Evolutionary conservation across 2,113 vertebrate genomes (phyloP).

Genomic region (Prietella phreatophila): DNA sequence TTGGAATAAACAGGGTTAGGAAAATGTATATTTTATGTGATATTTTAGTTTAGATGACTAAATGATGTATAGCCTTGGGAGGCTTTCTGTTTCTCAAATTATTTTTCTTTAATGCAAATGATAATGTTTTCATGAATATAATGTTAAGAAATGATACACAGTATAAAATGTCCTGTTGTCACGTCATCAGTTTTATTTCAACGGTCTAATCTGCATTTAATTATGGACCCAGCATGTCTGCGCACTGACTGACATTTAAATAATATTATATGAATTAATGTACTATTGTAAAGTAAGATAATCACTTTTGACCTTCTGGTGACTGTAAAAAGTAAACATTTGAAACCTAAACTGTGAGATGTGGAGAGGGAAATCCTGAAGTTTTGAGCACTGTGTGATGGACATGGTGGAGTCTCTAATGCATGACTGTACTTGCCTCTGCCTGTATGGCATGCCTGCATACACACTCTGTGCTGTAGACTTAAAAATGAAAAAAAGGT

Average conservation of each 20-base stretch:
- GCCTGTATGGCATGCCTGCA: constrained; percentile 28
- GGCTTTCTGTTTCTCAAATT: neutral
- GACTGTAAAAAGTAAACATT: neutral
- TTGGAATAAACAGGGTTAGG: neutral
- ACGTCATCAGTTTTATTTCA: constrained; percentile 26
- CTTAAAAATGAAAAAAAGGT: neutral
- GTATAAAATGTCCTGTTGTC: constrained; percentile 27
- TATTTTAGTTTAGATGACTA: neutral
- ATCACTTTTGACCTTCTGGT: neutral
- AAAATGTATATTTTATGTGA: neutral
- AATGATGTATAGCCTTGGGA: neutral
- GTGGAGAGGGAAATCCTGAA: neutral
- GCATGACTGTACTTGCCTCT: constrained; percentile 40
- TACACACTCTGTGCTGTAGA: neutral
- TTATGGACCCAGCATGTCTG: constrained; percentile 20
- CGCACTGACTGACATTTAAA: constrained; percentile 16
- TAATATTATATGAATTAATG: neutral
- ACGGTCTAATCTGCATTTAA: constrained; percentile 21
- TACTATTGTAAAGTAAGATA: neutral
- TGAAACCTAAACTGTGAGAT: neutral
- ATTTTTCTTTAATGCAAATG: neutral
- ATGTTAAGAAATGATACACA: constrained; percentile 13
- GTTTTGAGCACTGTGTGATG: neutral
- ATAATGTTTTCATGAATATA: constrained; percentile 34
- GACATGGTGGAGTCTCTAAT: constrained; percentile 5